Evolutionary conservation across 2,888 invertebrate species (phyloP).

Genomic region (Melieria omissa): DNA sequence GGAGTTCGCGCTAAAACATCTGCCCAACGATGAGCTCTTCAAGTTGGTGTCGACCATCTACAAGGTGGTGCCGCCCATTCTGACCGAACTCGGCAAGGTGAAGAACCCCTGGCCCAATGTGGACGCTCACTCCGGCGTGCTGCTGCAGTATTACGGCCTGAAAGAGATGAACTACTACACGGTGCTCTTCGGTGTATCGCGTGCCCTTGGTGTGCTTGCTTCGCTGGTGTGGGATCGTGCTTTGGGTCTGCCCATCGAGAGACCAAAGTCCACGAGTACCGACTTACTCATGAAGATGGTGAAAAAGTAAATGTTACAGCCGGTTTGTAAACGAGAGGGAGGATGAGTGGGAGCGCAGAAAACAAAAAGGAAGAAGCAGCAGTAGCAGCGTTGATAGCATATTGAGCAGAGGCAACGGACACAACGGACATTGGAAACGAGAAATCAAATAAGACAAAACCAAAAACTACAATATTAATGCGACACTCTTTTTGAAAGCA

Average conservation of each 20-base stretch:
- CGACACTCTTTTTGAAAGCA: too few relatives aligned
- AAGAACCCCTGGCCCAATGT: slow-evolving; percentile 96
- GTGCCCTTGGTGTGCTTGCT: slow-evolving; percentile 84
- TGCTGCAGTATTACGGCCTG: slow-evolving; percentile 85
- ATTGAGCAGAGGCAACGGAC: too few relatives aligned
- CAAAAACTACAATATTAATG: too few relatives aligned
- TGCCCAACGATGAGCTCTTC: slow-evolving; percentile 85
- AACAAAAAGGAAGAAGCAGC: neutral
- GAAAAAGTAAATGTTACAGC: slow-evolving; percentile 57
- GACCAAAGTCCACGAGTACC: slow-evolving; percentile 83
- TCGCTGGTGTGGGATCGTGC: slow-evolving; percentile 86
- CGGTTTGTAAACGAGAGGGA: neutral
- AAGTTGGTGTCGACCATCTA: slow-evolving; percentile 83
- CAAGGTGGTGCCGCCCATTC: slow-evolving; percentile 84
- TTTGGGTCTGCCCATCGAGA: slow-evolving; percentile 84
- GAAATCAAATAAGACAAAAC: too few relatives aligned
- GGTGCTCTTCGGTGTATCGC: slow-evolving; percentile 88
- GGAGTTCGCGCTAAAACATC: slow-evolving; percentile 86
- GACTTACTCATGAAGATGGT: slow-evolving; percentile 68
- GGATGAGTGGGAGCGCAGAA: neutral
- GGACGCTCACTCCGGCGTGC: slow-evolving; percentile 89
- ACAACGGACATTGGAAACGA: too few relatives aligned
- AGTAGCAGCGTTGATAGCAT: neutral
- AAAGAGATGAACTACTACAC: slow-evolving; percentile 93
- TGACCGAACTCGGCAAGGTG: slow-evolving; percentile 85